Evolutionary conservation across 2,113 vertebrate species (phyloP).

Genomic region (Megaceryle maxima): DNA sequence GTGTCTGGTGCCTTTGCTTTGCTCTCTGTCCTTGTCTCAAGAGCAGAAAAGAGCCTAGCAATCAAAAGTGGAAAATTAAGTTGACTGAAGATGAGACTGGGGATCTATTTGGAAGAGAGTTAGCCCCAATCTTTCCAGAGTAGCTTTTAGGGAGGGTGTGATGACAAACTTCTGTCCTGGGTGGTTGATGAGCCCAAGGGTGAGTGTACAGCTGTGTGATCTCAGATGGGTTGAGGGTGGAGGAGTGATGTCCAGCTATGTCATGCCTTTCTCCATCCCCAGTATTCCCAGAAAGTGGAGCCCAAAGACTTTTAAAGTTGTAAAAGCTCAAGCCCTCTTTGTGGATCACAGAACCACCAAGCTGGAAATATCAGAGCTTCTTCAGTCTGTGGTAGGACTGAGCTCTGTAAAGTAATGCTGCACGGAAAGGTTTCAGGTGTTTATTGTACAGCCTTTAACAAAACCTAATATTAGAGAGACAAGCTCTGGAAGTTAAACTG

Average conservation of each 20-base stretch:
- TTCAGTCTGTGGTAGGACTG: background rate
- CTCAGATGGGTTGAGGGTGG: background rate
- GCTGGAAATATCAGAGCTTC: background rate
- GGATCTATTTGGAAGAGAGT: background rate
- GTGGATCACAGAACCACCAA: background rate
- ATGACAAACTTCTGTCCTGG: background rate
- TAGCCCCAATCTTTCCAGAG: background rate
- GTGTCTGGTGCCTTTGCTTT: background rate
- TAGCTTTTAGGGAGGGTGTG: background rate
- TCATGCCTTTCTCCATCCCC: background rate
- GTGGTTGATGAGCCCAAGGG: background rate
- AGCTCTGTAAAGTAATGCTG: background rate
- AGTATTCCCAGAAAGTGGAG: background rate
- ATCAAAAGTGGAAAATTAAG: background rate
- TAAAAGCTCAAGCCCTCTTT: background rate
- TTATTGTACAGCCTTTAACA: background rate
- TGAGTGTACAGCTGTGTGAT: fast-evolving
- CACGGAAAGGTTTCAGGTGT: background rate
- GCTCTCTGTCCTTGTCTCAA: background rate
- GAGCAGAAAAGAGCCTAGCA: background rate
- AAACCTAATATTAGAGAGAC: background rate
- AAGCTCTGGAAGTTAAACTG: background rate
- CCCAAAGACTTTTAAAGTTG: background rate
- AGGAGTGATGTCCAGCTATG: background rate
- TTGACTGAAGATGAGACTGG: background rate